Evolutionary conservation across 2,888 invertebrate species (phyloP), one percentile per base, ranked within the genome.

Genomic region (Hedychridium roseum): DNA sequence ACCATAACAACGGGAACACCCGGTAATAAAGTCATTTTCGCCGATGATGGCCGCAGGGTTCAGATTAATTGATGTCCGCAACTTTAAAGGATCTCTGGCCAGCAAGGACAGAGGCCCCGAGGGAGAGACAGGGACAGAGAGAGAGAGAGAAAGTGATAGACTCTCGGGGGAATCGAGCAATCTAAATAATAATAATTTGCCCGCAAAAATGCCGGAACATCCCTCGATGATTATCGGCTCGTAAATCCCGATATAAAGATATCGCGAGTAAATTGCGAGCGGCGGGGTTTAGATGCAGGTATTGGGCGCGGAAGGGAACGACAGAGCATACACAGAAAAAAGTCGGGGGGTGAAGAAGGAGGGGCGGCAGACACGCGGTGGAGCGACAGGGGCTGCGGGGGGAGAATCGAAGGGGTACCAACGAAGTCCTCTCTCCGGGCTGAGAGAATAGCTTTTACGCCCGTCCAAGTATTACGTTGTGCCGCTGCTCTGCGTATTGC

Each of bases 221-320:
- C 77, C 76, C 73, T 73, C 66, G 78, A 76, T 76, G 71, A 76
- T 76, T 78, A 78, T 78, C 78, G 70, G 74, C 71, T 77, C 78
- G 71, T 78, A 78, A 78, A 78, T 78, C 68, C 60, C 57, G 44
- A 68, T 68, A 75, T 78, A 75, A 78, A 78, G 78, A 77, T 78
- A 78, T 78, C 74, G 77, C 68, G 73, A 73, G 74, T 74, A 76
- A 78, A 78, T 78, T 77, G 74, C 71, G 68, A 73, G 60, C 32
- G 40, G 6, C 30, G 4, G 3, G 12, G 31, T 11, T 31, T n/a
- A n/a, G n/a, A n/a, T 17, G 11, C 16, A 34, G 34, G 37, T 37
- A 37, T 47, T 43, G 62, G n/a, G 45, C 53, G 61, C 58, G 61
- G 47, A 60, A 57, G 60, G 54, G 23, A 17, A 49, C 21, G 52